Conservation (phyloP, 2,888 invertebrate genomes). For the Parochlus steinenii region DNA sequence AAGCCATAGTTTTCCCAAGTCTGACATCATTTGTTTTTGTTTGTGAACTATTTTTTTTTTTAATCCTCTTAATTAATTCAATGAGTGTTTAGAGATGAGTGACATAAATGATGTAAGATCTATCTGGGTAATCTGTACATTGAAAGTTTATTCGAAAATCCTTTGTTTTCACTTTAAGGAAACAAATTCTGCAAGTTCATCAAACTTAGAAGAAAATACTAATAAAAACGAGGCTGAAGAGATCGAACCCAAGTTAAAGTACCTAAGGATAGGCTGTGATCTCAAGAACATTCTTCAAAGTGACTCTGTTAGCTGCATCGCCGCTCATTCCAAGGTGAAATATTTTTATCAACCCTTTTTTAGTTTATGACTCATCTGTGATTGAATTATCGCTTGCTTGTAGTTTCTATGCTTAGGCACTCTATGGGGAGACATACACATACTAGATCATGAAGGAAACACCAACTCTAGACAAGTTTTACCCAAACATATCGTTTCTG, state of each 20-base stretch:
- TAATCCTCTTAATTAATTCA: too few species aligned
- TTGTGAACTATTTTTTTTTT: too few species aligned
- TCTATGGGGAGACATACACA: conserved; percentile 76
- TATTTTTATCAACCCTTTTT: conserved; percentile 1
- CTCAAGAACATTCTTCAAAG: conserved; percentile 66
- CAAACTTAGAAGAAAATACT: conserved; percentile 23
- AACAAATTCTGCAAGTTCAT: too few species aligned
- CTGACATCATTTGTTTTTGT: too few species aligned
- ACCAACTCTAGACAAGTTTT: conserved; percentile 39
- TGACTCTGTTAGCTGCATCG: conserved; percentile 77
- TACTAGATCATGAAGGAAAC: conserved; percentile 87
- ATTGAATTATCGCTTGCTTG: conserved; percentile 16
- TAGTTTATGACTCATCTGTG: conserved; percentile 1
- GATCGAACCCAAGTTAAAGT: conserved; percentile 80
- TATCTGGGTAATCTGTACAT: too few species aligned
- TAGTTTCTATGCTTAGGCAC: conserved; percentile 86
- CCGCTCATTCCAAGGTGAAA: conserved; percentile 74
- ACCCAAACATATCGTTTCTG: conserved; percentile 65
- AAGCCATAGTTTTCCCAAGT: too few species aligned
- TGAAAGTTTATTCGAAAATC: too few species aligned
- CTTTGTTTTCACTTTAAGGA: too few species aligned
- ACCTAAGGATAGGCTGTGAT: conserved; percentile 76
- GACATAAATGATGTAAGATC: too few species aligned
- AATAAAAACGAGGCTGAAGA: conserved; percentile 36
- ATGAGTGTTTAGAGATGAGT: too few species aligned